phyloP scores from a whole-genome alignment of 2,888 invertebrate genomes.

The Leucophenga maculata region DNA sequence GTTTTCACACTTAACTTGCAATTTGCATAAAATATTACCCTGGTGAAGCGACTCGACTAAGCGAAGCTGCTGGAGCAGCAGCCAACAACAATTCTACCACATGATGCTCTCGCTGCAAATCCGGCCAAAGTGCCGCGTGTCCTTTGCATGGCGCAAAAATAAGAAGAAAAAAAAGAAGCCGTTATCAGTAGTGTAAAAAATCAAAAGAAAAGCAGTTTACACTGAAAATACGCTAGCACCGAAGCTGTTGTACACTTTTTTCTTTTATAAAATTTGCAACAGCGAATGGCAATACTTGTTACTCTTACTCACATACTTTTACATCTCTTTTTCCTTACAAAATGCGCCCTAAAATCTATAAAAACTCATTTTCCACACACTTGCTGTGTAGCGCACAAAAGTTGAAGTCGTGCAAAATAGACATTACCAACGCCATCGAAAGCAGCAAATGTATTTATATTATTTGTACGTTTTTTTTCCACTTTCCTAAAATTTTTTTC shows the following conservation, averaged over 20 bases:
- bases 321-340: too few species aligned
- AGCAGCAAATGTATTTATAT: slow-evolving; percentile 22
- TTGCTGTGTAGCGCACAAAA: neutral
- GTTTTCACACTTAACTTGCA: slow-evolving; percentile 70
- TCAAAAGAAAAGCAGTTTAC: neutral
- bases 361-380: too few species aligned
- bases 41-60: slow-evolving; percentile 53
- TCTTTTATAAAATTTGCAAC: too few species aligned
- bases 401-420: neutral
- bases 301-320: too few species aligned
- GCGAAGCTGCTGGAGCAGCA: slow-evolving; percentile 29
- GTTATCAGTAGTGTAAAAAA: slow-evolving; percentile 15
- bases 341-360: too few species aligned
- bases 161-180: slow-evolving; percentile 11
- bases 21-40: slow-evolving; percentile 71
- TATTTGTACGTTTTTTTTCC: slow-evolving; percentile 1
- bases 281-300: too few species aligned
- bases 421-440: slow-evolving; percentile 19
- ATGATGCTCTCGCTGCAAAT: slow-evolving; percentile 12
- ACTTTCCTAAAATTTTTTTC: neutral
- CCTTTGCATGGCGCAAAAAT: neutral
- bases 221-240: neutral
- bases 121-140: slow-evolving; percentile 6
- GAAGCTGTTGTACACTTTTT: neutral
- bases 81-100: slow-evolving; percentile 3